These are phyloP conservation scores for Lasioglossum morio DNA, from an alignment of 2,888 invertebrate species.

Conservation along the genomic window DNA sequence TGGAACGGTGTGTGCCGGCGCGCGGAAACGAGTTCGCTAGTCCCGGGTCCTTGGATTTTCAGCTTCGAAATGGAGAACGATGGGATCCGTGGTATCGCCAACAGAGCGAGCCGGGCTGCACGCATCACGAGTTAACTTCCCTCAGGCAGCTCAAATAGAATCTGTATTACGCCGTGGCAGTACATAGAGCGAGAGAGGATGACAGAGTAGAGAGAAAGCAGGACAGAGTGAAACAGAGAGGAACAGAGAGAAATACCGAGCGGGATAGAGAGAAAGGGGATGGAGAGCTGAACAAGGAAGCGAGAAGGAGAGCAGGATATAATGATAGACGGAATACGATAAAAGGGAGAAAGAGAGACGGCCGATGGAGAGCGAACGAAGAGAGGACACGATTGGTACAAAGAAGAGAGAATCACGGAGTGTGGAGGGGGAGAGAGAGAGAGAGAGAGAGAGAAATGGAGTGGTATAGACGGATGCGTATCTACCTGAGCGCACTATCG, in stretches of 20 bases:
- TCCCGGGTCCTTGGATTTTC: conserved; percentile 57
- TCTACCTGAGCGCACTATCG: conserved; percentile 77
- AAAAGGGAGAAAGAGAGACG: conserved; percentile 20
- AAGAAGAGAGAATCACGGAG: background rate
- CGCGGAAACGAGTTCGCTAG: conserved; percentile 7
- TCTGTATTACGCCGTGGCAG: conserved; percentile 81
- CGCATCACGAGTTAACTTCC: conserved; percentile 83
- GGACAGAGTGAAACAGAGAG: conserved; percentile 35
- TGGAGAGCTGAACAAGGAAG: conserved; percentile 57
- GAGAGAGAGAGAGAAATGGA: conserved; percentile 38
- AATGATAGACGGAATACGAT: conserved; percentile 29
- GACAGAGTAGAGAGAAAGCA: conserved; percentile 15
- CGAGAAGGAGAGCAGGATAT: conserved; percentile 26
- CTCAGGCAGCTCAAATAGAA: conserved; percentile 84
- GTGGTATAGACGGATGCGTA: conserved; percentile 71
- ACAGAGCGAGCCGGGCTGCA: conserved; percentile 74
- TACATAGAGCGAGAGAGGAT: conserved; percentile 67
- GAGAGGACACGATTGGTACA: conserved; percentile 45
- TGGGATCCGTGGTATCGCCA: conserved; percentile 69
- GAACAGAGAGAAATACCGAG: conserved; percentile 11
- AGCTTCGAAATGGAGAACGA: conserved; percentile 70
- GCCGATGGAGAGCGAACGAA: conserved; percentile 53
- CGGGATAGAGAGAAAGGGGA: conserved; percentile 15
- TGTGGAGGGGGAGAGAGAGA: conserved; percentile 17
- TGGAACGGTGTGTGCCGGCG: background rate